Evolutionary conservation across 2,888 invertebrate species (phyloP).

Genomic region (Spialia ferax): DNA sequence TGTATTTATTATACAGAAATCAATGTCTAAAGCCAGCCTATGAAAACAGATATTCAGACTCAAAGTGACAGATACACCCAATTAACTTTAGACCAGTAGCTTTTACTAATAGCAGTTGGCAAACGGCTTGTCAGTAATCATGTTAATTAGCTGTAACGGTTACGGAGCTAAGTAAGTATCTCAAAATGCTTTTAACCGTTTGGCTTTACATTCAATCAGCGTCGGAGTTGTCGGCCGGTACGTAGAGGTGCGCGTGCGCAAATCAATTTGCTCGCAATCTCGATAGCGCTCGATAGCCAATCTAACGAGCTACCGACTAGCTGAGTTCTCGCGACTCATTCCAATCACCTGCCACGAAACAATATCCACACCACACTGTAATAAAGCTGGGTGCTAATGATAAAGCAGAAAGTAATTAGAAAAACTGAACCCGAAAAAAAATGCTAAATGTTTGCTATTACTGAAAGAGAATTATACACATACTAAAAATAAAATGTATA

Average conservation of each 20-base stretch:
- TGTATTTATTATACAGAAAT: not conserved
- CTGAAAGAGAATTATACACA: not conserved
- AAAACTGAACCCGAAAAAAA: not conserved
- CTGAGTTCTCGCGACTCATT: constrained; percentile 48
- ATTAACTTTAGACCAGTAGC: constrained; percentile 31
- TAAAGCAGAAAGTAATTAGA: constrained; percentile 32
- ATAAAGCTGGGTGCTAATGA: constrained; percentile 24
- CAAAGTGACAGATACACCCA: not conserved
- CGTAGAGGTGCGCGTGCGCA: constrained; percentile 68
- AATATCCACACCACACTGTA: constrained; percentile 17
- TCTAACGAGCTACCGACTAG: constrained; percentile 64
- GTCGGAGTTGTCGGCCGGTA: constrained; percentile 65
- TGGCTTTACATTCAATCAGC: constrained; percentile 59
- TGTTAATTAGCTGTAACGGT: constrained; percentile 36
- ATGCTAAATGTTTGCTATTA: not conserved
- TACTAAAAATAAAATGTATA: too few relatives aligned
- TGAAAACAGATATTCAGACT: not conserved
- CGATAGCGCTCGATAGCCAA: constrained; percentile 64
- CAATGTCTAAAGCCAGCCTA: not conserved
- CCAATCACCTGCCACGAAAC: constrained; percentile 36
- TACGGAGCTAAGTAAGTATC: constrained; percentile 31
- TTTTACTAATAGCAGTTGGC: constrained; percentile 27
- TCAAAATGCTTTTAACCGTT: constrained; percentile 38
- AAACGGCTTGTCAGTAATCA: constrained; percentile 31
- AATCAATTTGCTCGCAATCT: constrained; percentile 74